Conservation (phyloP, 1,140 invertebrate species). For the Hermatobates lingyangjiaoensis region DNA sequence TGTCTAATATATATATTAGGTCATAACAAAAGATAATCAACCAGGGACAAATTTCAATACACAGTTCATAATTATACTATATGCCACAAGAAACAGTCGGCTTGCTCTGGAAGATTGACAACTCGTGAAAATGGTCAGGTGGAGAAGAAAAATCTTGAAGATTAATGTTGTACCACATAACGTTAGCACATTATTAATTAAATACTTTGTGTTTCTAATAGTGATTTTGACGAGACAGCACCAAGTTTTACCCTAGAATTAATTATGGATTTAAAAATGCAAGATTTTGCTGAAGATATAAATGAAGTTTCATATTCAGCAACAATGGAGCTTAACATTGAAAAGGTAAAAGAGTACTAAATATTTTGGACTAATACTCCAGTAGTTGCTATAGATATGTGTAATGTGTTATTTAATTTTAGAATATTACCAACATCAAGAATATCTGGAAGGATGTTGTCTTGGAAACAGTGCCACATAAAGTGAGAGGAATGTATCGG, state of each 20-base stretch:
- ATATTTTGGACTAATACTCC: no score
- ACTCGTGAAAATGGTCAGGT: background rate
- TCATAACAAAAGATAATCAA: no score
- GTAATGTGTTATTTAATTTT: background rate
- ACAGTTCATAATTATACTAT: no score
- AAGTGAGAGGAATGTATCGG: slow-evolving; percentile 36
- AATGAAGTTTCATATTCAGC: slow-evolving; percentile 62
- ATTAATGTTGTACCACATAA: no score
- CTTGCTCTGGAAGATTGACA: no score
- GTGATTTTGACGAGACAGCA: slow-evolving; percentile 54
- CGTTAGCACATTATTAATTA: no score
- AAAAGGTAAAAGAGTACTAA: slow-evolving; percentile 28
- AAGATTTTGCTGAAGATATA: slow-evolving; percentile 57
- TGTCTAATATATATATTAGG: no score
- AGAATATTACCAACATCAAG: slow-evolving; percentile 46
- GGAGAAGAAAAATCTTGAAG: no score
- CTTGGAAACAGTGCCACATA: slow-evolving; percentile 46
- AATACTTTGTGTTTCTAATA: slow-evolving; percentile 17
- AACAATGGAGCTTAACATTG: slow-evolving; percentile 66
- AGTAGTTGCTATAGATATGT: background rate
- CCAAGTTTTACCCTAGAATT: slow-evolving; percentile 56
- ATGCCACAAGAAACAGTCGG: no score
- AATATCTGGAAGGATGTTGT: slow-evolving; percentile 46
- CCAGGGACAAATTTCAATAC: no score
- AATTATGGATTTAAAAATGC: slow-evolving; percentile 58